phyloP scores from a whole-genome alignment of 2,113 vertebrate genomes.

The Sigmodon hispidus region DNA sequence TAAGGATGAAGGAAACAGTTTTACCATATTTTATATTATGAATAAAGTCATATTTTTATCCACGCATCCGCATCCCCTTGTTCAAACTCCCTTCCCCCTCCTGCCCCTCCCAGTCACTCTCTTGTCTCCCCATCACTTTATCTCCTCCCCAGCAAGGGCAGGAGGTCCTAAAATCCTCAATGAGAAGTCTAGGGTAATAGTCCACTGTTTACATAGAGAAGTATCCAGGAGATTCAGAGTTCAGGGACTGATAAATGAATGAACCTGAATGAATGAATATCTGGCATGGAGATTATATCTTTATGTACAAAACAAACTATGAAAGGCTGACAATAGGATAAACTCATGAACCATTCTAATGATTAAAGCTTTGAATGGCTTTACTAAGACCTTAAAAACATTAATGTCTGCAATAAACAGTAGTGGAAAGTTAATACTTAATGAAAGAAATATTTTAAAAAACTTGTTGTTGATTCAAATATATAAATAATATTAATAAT shows the following conservation, averaged over 20 bases:
- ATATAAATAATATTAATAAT: background rate
- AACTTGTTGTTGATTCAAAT: background rate
- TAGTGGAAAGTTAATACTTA: conserved; percentile 22
- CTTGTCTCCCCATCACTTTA: no score
- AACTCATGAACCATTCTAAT: background rate
- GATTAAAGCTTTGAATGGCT: background rate
- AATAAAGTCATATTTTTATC: no score
- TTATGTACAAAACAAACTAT: background rate
- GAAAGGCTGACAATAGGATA: background rate
- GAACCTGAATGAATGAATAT: no score
- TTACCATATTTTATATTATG: no score
- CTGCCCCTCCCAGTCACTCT: no score
- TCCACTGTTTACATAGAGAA: background rate
- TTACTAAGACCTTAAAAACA: conserved; percentile 12
- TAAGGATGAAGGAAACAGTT: background rate
- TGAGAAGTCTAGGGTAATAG: background rate
- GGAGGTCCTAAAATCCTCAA: no score
- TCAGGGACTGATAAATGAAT: background rate
- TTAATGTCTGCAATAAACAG: background rate
- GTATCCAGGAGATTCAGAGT: background rate
- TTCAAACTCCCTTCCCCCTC: no score
- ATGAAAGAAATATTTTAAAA: background rate
- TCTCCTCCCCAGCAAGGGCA: no score
- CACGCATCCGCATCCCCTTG: no score
- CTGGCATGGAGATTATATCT: background rate